Evolutionary conservation across 1,140 invertebrate genomes (phyloP).

Genomic region (Wasmannia auropunctata): DNA sequence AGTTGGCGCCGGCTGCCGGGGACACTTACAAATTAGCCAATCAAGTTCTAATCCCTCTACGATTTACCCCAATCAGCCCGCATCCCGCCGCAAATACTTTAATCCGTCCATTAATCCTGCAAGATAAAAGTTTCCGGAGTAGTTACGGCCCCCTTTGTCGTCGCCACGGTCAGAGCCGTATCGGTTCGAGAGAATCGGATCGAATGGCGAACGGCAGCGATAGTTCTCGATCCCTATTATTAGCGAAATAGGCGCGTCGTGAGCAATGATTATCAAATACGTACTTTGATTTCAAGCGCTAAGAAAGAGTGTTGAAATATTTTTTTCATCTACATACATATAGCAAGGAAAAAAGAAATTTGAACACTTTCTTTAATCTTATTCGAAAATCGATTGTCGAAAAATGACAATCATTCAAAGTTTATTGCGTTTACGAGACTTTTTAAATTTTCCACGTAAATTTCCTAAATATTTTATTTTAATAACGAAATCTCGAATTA

Average conservation of each 20-base stretch:
- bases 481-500: too few relatives aligned
- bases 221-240: constrained; percentile 52
- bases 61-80: constrained; percentile 83
- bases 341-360: background rate
- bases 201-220: constrained; percentile 43
- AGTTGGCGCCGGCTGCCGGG: constrained; percentile 80
- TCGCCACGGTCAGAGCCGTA: constrained; percentile 65
- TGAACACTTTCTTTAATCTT: background rate
- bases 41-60: constrained; percentile 84
- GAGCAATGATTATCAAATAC: background rate
- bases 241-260: constrained; percentile 32
- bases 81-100: constrained; percentile 84
- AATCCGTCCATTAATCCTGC: constrained; percentile 85
- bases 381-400: background rate
- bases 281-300: background rate
- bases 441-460: background rate
- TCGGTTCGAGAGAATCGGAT: constrained; percentile 61
- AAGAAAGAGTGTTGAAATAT: background rate
- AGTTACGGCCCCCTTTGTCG: constrained; percentile 84
- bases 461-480: too few relatives aligned
- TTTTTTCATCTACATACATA: background rate
- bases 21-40: constrained; percentile 86
- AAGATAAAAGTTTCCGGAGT: constrained; percentile 84
- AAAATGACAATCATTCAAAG: background rate
- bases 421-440: background rate